A percentile compares a stretch with the other conserved stretches of the same genome.
phyloP scores from a whole-genome alignment of 1,140 invertebrate genomes.

The Battus philenor region DNA sequence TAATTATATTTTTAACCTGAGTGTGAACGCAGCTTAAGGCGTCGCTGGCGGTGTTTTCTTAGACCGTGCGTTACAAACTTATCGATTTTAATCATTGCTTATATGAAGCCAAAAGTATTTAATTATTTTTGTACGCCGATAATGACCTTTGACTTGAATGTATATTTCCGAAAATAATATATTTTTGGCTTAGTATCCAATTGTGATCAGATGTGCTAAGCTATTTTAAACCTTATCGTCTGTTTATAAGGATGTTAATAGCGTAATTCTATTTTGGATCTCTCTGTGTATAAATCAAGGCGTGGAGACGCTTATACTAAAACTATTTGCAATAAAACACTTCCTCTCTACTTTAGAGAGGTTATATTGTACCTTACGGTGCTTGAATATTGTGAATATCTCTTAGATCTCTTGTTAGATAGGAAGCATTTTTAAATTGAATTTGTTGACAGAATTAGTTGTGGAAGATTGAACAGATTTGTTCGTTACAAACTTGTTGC shows the following conservation, averaged over 20 bases:
- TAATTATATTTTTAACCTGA: too few relatives aligned
- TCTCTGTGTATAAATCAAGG: too few relatives aligned
- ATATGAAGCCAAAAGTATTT: slow-evolving; percentile 17
- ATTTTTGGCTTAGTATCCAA: slow-evolving; percentile 18
- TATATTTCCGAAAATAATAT: slow-evolving; percentile 10
- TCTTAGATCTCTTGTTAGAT: slow-evolving; percentile 34
- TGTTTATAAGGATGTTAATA: slow-evolving; percentile 24
- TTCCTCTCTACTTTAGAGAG: too few relatives aligned
- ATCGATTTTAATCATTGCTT: slow-evolving; percentile 2
- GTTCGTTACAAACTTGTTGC: slow-evolving; percentile 10
- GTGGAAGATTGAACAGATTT: slow-evolving; percentile 11
- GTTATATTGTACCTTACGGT: slow-evolving; percentile 20
- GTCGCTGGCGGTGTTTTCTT: slow-evolving; percentile 1
- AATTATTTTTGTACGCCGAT: slow-evolving; percentile 14
- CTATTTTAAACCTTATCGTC: slow-evolving; percentile 30
- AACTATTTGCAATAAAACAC: too few relatives aligned
- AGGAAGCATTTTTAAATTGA: slow-evolving; percentile 20
- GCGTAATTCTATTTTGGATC: slow-evolving; percentile 11
- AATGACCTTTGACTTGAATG: not conserved
- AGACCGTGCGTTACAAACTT: slow-evolving; percentile 8
- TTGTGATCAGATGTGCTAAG: slow-evolving; percentile 14
- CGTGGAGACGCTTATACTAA: too few relatives aligned
- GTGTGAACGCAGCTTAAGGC: too few relatives aligned
- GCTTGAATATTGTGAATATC: slow-evolving; percentile 18
- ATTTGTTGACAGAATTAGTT: slow-evolving; percentile 17